Base-by-base conservation (phyloP, 2,113 vertebrate species). In the Otus sunia region DNA sequence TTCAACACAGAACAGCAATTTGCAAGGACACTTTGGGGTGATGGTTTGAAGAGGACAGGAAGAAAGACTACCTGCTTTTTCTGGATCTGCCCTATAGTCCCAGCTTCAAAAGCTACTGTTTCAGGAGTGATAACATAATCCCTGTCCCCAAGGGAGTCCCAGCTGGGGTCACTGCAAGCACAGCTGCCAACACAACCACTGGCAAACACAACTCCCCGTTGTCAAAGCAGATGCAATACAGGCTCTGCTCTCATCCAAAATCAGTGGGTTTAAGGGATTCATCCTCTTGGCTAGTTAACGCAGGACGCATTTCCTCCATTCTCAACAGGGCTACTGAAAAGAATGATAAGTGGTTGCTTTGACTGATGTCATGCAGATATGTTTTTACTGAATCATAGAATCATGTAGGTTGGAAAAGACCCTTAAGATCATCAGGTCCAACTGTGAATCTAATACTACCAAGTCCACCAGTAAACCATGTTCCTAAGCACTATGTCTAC, bases 81-180 rank as follows among this genome's bases (percentile, higher is more conserved):
- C 80, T 79, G 43, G 39, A 71, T 47, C 34, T 91, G 34, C 27
- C 37, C 73, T 68, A 12, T 0, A 4, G 18, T 39, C 39, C 32
- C 36, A 75, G 30, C 25, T 71, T 63, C 59, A 67, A 76, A 90
- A 66, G 16, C 58, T 55, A 14, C 67, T 74, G 52, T 20, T 84
- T 94, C 56, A 64, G 43, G 64, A 77, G 43, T 25, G 66, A 39
- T 60, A 96, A 59, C 41, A 80, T 6, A 69, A 81, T 53, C 76
- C 34, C 47, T 47, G 39, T 49, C 5, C 15, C 37, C 36, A 0
- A 0, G 10, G 71, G 45, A 75, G 21, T 62, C 66, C 56, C 69
- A 81, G 37, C 39, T 59, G 37, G 75, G 45, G 32, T 50, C 29
- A 52, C 10, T 17, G 39, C 2, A 1, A n/a, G 49, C 67, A 67